Conservation (phyloP, 2,888 invertebrate species). For the Blomia tropicalis region DNA sequence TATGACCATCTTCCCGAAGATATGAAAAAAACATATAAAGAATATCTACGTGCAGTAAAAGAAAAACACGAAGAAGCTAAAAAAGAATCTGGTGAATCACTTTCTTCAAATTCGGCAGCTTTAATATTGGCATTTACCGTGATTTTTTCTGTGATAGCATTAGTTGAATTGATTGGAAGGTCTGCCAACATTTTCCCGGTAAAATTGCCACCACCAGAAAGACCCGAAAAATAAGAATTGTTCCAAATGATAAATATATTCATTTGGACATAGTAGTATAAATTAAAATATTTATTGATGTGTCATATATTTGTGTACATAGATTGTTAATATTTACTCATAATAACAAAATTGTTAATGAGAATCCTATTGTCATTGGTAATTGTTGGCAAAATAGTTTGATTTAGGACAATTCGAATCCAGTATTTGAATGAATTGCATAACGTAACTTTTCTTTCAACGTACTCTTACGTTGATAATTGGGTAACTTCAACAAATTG, state of each 20-base stretch:
- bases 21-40: slow-evolving; percentile 1
- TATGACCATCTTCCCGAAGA: slow-evolving; percentile 1
- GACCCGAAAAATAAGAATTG: no score
- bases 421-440: slow-evolving; percentile 92
- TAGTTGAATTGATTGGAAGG: neutral
- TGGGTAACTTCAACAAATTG: slow-evolving; percentile 90
- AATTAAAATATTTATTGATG: no score
- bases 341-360: no score
- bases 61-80: neutral
- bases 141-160: neutral
- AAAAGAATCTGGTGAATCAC: neutral
- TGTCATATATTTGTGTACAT: no score
- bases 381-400: neutral
- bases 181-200: no score
- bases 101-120: neutral
- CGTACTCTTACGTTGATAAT: slow-evolving; percentile 89
- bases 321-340: no score
- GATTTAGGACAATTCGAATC: slow-evolving; percentile 81
- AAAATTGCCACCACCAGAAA: no score
- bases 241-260: no score
- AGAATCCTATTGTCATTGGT: neutral
- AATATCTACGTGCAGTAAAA: neutral
- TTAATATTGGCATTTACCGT: neutral
- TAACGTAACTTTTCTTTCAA: slow-evolving; percentile 87
- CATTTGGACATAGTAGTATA: no score